Base-by-base conservation (phyloP, 2,888 invertebrate species). In the Archips xylosteana region DNA sequence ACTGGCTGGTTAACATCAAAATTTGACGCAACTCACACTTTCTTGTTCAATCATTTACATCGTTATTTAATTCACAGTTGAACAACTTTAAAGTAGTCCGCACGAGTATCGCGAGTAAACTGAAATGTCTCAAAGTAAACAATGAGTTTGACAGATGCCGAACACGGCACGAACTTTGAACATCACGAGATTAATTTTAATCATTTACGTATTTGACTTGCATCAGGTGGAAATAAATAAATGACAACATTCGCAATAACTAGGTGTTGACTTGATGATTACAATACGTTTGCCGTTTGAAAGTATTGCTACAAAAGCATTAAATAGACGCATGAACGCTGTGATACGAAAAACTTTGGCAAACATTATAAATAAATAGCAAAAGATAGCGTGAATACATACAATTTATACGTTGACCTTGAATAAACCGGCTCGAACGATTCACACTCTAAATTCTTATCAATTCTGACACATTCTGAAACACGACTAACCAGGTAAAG, bases 401-500 rank as follows among this genome's bases (percentile, higher is more conserved):
- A 64, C 63, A 59, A 23, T 66, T 64, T 34, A 12, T 36, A 13
- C 39, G 34, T 45, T 12, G 63, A 42, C 72, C 68, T 68, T 72
- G 61, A 45, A 57, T 32, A 9, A 9, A 39, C 54, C 45, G 36
- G 15, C 61, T 2, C 32, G 36, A 23, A 39, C 49, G 51, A 8
- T 62, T 0, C 49, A 65, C 42, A 65, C 42, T 45, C 47, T 5
- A n/a, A 45, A 68, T 36, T 60, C 32, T 64, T 73, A 73, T 63
- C 63, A 51, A 65, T 23, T 59, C 59, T 68, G 59, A 59, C 73
- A 69, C 68, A 68, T 68, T 57, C 68, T 9, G 47, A 63, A 1
- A 63, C 23, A 63, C 67, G 32, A 36, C 47, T 32, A 47, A 57
- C 47, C 68, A 15, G 36, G 42, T 59, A 47, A 65, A 65, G 49